A percentile compares a stretch with the other conserved stretches of the same genome.
Evolutionary conservation across 2,888 invertebrate species (phyloP).

Genomic region (Autographa gamma): DNA sequence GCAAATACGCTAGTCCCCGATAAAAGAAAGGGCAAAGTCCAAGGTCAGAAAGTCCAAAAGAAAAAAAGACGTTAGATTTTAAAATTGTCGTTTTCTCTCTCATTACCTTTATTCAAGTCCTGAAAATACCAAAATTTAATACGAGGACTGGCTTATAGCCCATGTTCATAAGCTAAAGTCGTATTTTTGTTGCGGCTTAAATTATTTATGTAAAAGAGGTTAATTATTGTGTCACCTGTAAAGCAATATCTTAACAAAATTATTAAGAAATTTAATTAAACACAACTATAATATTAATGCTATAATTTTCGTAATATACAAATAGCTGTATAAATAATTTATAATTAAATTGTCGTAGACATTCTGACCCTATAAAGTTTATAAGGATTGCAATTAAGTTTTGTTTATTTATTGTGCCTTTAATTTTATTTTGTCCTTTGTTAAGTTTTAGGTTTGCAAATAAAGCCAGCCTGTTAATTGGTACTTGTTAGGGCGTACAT

Average conservation of each 20-base stretch:
- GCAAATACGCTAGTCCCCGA: too few relatives aligned
- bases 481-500: neutral
- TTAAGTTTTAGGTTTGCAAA: neutral
- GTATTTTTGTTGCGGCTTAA: neutral
- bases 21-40: too few relatives aligned
- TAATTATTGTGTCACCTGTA: neutral
- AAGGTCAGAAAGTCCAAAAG: too few relatives aligned
- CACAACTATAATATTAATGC: neutral
- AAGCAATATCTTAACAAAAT: neutral
- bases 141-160: too few relatives aligned
- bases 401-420: neutral
- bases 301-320: neutral
- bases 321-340: constrained; percentile 1
- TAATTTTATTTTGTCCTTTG: neutral
- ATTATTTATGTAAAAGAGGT: neutral
- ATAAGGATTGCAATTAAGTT: neutral
- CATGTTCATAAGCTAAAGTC: neutral
- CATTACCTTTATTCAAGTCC: neutral
- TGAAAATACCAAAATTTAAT: neutral
- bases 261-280: neutral
- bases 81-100: too few relatives aligned
- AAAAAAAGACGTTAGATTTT: too few relatives aligned
- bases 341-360: neutral
- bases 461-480: neutral
- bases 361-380: neutral